Conservation (phyloP, 2,888 invertebrate species). For the Polydrusus cervinus region DNA sequence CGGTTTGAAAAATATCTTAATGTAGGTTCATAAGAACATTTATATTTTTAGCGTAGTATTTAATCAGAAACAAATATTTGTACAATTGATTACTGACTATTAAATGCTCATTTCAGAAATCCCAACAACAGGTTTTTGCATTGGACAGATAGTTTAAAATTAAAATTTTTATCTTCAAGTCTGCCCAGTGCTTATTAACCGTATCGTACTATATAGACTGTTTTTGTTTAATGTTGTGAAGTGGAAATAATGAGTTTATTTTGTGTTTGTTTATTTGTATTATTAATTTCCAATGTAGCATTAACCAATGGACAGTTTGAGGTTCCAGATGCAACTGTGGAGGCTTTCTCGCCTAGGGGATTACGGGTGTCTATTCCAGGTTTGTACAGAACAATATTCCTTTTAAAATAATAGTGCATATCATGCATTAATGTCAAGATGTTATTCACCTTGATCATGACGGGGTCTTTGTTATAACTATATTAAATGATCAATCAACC, state of each 20-base stretch:
- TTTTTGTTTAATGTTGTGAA: not conserved
- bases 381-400: slow-evolving; percentile 63
- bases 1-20: too few species aligned
- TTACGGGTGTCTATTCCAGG: slow-evolving; percentile 78
- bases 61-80: too few species aligned
- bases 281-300: not conserved
- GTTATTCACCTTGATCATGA: not conserved
- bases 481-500: too few species aligned
- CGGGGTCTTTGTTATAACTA: too few species aligned
- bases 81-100: slow-evolving; percentile 2
- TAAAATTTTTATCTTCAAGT: slow-evolving; percentile 6
- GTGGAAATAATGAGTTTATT: slow-evolving; percentile 8
- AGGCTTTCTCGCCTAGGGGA: slow-evolving; percentile 77
- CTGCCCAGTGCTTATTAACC: not conserved
- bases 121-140: slow-evolving; percentile 19
- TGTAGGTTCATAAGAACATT: too few species aligned
- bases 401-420: not conserved
- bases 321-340: slow-evolving; percentile 75
- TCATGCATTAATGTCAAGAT: not conserved
- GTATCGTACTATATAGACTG: not conserved
- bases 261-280: not conserved
- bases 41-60: too few species aligned
- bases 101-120: slow-evolving; percentile 10
- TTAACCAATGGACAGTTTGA: slow-evolving; percentile 60
- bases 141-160: not conserved